phyloP scores from a whole-genome alignment of 1,140 invertebrate genomes.

The Globodera rostochiensis region DNA sequence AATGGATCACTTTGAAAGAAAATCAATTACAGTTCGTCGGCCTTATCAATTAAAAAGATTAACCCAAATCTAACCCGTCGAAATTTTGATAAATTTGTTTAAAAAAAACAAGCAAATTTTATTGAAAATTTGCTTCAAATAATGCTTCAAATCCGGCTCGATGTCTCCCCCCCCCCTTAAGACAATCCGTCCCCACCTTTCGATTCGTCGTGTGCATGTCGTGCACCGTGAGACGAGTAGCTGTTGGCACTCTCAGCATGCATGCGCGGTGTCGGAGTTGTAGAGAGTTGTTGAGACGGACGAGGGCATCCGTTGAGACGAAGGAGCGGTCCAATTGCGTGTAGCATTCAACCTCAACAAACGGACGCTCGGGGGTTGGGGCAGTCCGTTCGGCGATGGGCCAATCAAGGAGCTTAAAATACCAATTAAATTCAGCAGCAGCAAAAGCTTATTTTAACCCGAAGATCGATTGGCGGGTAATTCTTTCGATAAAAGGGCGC shows the following conservation, averaged over 20 bases:
- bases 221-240: background rate
- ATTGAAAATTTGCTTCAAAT: no score
- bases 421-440: background rate
- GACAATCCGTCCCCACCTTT: background rate
- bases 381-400: background rate
- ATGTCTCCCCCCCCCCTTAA: no score
- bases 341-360: conserved; percentile 9
- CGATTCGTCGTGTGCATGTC: background rate
- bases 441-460: background rate
- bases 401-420: background rate
- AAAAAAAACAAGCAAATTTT: no score
- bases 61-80: no score
- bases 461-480: background rate
- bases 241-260: background rate
- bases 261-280: background rate
- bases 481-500: background rate
- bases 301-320: background rate
- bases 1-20: no score
- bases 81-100: no score
- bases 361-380: background rate
- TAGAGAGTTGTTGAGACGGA: conserved; percentile 14
- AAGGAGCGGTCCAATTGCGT: conserved; percentile 17
- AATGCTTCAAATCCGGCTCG: background rate
- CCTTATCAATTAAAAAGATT: no score
- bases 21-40: no score